phyloP scores from a whole-genome alignment of 2,113 vertebrate species.

The Oostethus manadensis region DNA sequence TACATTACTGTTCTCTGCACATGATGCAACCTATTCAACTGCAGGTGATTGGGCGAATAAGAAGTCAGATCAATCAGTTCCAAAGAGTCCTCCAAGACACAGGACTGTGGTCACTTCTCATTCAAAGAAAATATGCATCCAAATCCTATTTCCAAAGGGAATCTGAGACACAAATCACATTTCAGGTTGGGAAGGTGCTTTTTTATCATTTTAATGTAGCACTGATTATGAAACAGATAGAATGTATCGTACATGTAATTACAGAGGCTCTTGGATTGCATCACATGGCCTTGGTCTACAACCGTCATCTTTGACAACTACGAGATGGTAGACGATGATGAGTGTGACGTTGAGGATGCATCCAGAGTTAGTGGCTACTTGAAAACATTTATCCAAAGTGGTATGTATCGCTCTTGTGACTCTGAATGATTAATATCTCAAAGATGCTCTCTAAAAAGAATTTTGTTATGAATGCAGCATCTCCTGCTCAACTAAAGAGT shows the following conservation, averaged over 20 bases:
- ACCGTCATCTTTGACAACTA: slow-evolving; percentile 28
- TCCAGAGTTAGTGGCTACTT: slow-evolving; percentile 33
- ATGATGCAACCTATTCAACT: slow-evolving; percentile 1
- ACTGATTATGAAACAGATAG: background rate
- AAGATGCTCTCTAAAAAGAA: background rate
- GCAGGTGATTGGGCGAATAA: slow-evolving; percentile 34
- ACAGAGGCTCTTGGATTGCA: slow-evolving; percentile 43
- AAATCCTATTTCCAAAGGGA: slow-evolving; percentile 40
- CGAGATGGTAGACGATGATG: background rate
- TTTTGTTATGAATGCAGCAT: slow-evolving; percentile 16
- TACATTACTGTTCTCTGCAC: background rate
- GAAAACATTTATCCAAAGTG: slow-evolving; percentile 39
- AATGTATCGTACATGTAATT: slow-evolving; percentile 8
- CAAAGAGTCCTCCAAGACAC: slow-evolving; percentile 35
- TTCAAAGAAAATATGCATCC: slow-evolving; percentile 34
- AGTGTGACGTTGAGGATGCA: slow-evolving; percentile 6
- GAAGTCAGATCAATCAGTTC: slow-evolving; percentile 27
- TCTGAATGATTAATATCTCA: background rate
- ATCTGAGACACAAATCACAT: slow-evolving; percentile 37
- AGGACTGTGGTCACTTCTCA: slow-evolving; percentile 34
- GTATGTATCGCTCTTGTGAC: slow-evolving; percentile 9
- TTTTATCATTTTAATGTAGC: background rate
- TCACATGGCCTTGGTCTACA: slow-evolving; percentile 34
- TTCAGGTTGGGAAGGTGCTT: slow-evolving; percentile 31
- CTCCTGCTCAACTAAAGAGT: slow-evolving; percentile 36